phyloP scores from a whole-genome alignment of 2,113 vertebrate genomes.

The Apteryx mantelli region DNA sequence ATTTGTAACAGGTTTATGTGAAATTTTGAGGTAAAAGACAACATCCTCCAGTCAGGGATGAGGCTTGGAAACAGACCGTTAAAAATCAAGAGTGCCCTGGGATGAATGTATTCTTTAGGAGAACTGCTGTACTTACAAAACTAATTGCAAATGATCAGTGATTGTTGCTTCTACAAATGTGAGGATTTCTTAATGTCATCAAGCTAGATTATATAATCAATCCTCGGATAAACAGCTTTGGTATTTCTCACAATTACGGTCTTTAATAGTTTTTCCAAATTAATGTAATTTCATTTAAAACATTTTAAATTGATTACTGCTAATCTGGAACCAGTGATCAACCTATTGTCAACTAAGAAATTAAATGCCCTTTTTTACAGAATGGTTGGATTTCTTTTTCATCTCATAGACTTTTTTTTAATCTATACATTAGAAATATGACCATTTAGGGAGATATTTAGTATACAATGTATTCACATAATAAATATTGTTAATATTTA shows the following conservation, averaged over 20 bases:
- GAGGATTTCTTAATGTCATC: slow-evolving; percentile 58
- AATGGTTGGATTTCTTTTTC: background rate
- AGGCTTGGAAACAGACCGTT: background rate
- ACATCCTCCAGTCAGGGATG: background rate
- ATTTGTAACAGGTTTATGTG: slow-evolving; percentile 7
- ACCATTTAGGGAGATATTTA: background rate
- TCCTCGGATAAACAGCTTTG: slow-evolving; percentile 53
- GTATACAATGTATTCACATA: background rate
- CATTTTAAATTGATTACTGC: slow-evolving; percentile 35
- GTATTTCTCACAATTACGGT: slow-evolving; percentile 36
- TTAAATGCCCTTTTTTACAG: slow-evolving; percentile 32
- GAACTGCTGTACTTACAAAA: slow-evolving; percentile 32
- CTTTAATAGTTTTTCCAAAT: slow-evolving; percentile 56
- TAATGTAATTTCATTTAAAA: slow-evolving; percentile 59
- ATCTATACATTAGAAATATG: background rate
- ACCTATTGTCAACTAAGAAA: slow-evolving; percentile 37
- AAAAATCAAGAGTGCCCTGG: background rate
- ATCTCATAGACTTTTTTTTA: background rate
- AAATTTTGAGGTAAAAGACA: slow-evolving; percentile 20
- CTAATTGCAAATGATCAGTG: slow-evolving; percentile 52
- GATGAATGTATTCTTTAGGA: background rate
- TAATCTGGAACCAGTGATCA: slow-evolving; percentile 54
- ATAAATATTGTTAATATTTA: background rate
- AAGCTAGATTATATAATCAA: slow-evolving; percentile 56
- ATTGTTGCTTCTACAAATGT: slow-evolving; percentile 1